Base-by-base conservation (phyloP, 2,797 vertebrate genomes). In the Neosalanx taihuensis region DNA sequence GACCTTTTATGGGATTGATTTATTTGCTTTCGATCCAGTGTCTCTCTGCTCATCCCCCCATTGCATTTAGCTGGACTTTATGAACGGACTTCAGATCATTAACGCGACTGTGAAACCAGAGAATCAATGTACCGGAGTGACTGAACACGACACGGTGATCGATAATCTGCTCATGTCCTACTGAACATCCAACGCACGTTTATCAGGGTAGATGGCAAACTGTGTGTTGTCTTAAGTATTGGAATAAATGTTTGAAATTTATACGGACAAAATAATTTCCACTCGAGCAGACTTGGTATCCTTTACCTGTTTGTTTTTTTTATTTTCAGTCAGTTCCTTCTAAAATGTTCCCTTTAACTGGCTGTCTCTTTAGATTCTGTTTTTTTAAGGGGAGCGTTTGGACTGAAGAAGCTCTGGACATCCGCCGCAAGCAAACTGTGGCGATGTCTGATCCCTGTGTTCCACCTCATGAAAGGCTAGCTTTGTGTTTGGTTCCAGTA, bases 201-300 rank as follows among this genome's bases (percentile, higher is more conserved):
- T 74, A 79, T 84, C 81, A 80, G 79, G 81, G 68, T 81, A 71
- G 76, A 69, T 72, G 62, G 73, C 71, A 73, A 83, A 79, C 72
- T 80, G 80, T 89, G 79, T 81, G 64, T 72, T 86, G 83, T 90
- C 79, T 81, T 81, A 83, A 79, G 79, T 73, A 86, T 78, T 88
- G 78, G 76, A 92, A 92, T 93, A 93, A 91, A 92, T 84, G 85
- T 92, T 90, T 89, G 84, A 73, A 85, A 88, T 83, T 85, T 74
- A 88, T 83, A 83, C 73, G 59, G 77, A 78, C 18, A 53, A 2
- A 29, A 74, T 59, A 31, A 23, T 75, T 83, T 31, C 65, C 33
- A 57, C 6, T 64, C 23, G 41, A 67, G 49, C 6, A 67, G 18
- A 20, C 18, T 67, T 67, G 46, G n/a, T 67, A 17, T 29, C 17